These are phyloP conservation scores for Heliconius hortense DNA, from an alignment of 2,888 invertebrate species.

Conservation along the genomic window DNA sequence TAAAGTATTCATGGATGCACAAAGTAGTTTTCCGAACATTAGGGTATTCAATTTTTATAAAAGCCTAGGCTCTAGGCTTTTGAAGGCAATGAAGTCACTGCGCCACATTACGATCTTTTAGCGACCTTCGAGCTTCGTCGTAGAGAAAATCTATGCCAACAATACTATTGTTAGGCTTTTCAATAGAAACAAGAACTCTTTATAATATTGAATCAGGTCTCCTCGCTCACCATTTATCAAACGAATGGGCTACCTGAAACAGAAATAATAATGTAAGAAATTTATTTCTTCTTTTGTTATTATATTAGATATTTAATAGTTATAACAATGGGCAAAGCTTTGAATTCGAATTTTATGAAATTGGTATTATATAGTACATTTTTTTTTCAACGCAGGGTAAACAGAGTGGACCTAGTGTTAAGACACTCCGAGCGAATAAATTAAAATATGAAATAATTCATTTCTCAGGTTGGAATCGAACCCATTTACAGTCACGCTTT, in stretches of 20 bases:
- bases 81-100: conserved; percentile 61
- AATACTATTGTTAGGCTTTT: conserved; percentile 38
- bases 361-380: not conserved
- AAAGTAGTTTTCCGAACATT: conserved; percentile 38
- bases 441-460: too few species aligned
- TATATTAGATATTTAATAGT: not conserved
- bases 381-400: too few species aligned
- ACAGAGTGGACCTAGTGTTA: too few species aligned
- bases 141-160: conserved; percentile 49
- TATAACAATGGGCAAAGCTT: not conserved
- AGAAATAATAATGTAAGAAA: conserved; percentile 23
- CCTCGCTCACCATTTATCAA: conserved; percentile 36
- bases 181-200: conserved; percentile 36
- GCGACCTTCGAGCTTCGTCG: conserved; percentile 52
- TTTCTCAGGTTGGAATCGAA: too few species aligned
- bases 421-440: too few species aligned
- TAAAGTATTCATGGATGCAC: conserved; percentile 11
- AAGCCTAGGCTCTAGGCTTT: conserved; percentile 52
- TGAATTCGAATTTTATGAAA: not conserved
- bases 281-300: not conserved
- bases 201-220: conserved; percentile 31
- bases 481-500: too few species aligned
- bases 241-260: conserved; percentile 35
- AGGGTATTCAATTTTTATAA: conserved; percentile 50
- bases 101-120: conserved; percentile 58